Evolutionary conservation across 2,797 vertebrate species (phyloP), one percentile per base, ranked within the genome.

Genomic region (Myiotriccus ornatus): DNA sequence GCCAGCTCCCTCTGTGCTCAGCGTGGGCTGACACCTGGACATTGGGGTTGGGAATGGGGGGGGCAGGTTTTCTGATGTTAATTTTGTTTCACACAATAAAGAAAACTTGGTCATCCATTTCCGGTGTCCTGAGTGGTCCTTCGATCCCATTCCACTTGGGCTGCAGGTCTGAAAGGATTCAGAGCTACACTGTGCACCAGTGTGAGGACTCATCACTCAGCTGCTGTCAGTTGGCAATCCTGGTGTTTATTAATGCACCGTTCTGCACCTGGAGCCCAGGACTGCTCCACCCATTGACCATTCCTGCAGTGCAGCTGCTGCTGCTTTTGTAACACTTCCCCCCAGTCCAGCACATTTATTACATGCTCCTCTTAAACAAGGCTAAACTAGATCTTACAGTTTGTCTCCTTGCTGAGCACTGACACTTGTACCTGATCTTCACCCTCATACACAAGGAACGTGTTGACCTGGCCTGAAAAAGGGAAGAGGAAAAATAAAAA

Each of bases 401-500:
- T 84, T 62, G 23, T 88, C 78, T 93, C 49, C 39, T 89, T n/a
- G 23, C 2, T 22, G 55, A 41, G 69, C 67, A 94, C 88, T 14
- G 55, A 49, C 85, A 22, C 68, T 50, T 6, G 6, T n/a, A 52
- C 56, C 78, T 59, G 28, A 87, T 28, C 90, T 96, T 94, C 30
- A 86, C 5, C 18, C 89, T 90, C 41, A 6, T 71, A 53, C 84
- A 93, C 93, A 84, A 25, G 55, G 96, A 96, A 96, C 91, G 95
- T 87, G 91, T 85, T 95, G 23, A 3, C 91, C 90, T 57, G 89
- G 70, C 95, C 98, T 98, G 44, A 69, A 97, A 89, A 74, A 87
- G 93, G 57, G 44, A 39, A 65, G 21, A 73, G 60, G 13, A 59
- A 44, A 41, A 55, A 37, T 22, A 60, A 28, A 62, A 46, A 44